Evolutionary conservation across 2,888 invertebrate genomes (phyloP), one percentile per base, ranked within the genome.

Genomic region (Heliconius sara): DNA sequence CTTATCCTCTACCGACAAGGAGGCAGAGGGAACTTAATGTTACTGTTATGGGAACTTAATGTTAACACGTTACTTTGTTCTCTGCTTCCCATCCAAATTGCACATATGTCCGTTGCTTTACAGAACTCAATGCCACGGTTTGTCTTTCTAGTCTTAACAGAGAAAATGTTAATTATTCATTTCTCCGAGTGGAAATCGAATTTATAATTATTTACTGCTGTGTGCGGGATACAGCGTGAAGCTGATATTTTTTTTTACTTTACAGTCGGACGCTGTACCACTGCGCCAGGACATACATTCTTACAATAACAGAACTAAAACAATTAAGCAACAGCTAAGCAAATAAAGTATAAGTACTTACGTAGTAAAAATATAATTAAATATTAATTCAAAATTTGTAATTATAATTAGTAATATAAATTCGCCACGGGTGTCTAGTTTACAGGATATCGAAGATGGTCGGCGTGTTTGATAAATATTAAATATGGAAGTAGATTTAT

Each of bases 401-500:
- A 76, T 67, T 47, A 34, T 57, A 73, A 73, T 73, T 34, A 57
- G 72, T 34, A 73, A 73, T 73, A 73, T 73, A 66, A 66, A 66
- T 76, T 76, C 47, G 65, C 65, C 27, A 7, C 76, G 65, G 66
- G 76, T 66, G 63, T 47, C 65, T 66, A 27, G 43, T 39, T 76
- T 22, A 43, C 65, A 73, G 72, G 72, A 57, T 73, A 73, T 57
- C 57, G 34, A 34, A 73, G 34, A 73, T 22, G 19, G 57, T 52
- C 72, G 72, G 57, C 57, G 22, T 73, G 22, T 72, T 30, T 57
- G 57, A 72, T 72, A 57, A 52, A 22, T 30, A 73, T 34, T 68
- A 43, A 68, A 39, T 68, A 68, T 68, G 43, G 39, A 68, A 13
- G 22, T 43, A 43, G n/a, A 43, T 43, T 39, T 68, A 68, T 68